Percentiles rank a stretch among this genome's conserved stretches.
phyloP scores from a whole-genome alignment of 2,888 invertebrate genomes.

The Parascotia fuliginaria region DNA sequence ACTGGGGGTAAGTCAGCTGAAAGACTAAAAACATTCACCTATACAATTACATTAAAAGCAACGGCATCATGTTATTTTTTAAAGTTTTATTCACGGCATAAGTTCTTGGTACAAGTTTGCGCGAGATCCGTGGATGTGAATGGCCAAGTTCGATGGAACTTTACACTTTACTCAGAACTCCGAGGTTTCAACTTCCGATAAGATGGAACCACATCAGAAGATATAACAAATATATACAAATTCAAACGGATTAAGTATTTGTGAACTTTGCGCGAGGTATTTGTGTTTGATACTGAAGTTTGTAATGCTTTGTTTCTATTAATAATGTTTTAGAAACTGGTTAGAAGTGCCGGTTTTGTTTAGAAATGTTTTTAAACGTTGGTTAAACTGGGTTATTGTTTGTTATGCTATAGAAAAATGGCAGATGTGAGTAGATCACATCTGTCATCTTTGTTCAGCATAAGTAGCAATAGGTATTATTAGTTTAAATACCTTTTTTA shows the following conservation, averaged over 20 bases:
- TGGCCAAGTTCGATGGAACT: conserved; percentile 57
- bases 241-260: conserved; percentile 40
- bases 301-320: conserved; percentile 2
- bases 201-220: conserved; percentile 53
- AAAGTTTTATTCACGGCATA: conserved; percentile 53
- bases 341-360: no score
- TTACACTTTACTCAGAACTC: conserved; percentile 50
- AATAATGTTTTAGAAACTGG: no score
- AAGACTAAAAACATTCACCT: no score
- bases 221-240: conserved; percentile 42
- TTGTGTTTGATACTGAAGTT: conserved; percentile 2
- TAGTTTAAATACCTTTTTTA: no score
- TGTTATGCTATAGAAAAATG: no score
- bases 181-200: conserved; percentile 46
- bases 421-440: no score
- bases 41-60: conserved; percentile 13
- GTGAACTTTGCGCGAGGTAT: conserved; percentile 21
- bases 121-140: conserved; percentile 47
- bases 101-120: conserved; percentile 47
- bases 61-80: conserved; percentile 37
- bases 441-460: no score
- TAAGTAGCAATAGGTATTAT: no score
- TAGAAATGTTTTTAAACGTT: no score
- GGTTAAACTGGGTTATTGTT: no score
- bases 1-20: no score